Percentiles rank a stretch among this genome's conserved stretches.
Evolutionary conservation across 2,113 vertebrate species (phyloP).

Genomic region (Gopherus evgoodei): DNA sequence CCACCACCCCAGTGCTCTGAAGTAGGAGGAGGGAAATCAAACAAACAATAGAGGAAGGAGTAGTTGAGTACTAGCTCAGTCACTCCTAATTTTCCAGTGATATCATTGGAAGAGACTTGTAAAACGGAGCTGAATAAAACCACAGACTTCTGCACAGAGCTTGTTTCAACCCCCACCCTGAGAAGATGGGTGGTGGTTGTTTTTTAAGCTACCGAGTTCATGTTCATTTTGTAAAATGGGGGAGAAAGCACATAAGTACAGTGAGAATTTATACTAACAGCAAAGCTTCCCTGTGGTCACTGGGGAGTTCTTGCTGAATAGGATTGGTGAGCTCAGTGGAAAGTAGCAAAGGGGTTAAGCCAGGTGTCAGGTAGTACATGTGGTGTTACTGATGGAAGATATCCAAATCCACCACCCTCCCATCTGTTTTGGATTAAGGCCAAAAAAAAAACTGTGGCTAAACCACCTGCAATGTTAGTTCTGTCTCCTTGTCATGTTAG

Average conservation of each 20-base stretch:
- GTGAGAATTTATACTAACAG: background rate
- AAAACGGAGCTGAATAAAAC: background rate
- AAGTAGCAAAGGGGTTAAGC: slow-evolving; percentile 34
- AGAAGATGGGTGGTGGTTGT: background rate
- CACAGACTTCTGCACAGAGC: background rate
- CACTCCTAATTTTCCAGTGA: fast-evolving
- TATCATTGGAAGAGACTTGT: background rate
- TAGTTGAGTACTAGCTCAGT: background rate
- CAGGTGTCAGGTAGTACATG: slow-evolving; percentile 43
- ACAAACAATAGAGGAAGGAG: background rate
- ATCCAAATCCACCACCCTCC: slow-evolving; percentile 52
- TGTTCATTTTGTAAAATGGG: background rate
- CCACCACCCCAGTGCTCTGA: background rate
- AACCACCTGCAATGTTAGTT: slow-evolving; percentile 48
- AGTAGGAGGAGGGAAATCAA: background rate
- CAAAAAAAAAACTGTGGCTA: slow-evolving; percentile 26
- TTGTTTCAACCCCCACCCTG: background rate
- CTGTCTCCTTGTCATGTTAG: background rate
- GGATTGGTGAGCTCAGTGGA: background rate
- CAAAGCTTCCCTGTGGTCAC: fast-evolving
- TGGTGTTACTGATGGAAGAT: slow-evolving; percentile 23
- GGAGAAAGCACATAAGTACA: background rate
- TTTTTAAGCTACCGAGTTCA: background rate
- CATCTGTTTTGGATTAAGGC: slow-evolving; percentile 60
- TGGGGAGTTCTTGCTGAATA: fast-evolving